These are phyloP conservation scores for Spermophilus dauricus DNA, from an alignment of 2,113 vertebrate genomes.

Conservation along the genomic window DNA sequence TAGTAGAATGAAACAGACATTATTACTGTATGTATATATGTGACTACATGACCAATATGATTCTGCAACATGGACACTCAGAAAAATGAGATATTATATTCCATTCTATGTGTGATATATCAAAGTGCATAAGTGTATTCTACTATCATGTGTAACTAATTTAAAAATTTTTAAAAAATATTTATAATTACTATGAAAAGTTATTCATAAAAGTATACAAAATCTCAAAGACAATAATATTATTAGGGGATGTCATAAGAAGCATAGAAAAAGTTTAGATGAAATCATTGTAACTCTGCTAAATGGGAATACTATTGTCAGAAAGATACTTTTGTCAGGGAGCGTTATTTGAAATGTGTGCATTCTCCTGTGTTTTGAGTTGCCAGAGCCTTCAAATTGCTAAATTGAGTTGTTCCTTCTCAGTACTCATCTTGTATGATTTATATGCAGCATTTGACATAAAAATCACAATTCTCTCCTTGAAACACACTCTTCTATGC, in stretches of 20 bases:
- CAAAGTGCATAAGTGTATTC: too few relatives aligned
- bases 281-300: neutral
- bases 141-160: too few relatives aligned
- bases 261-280: neutral
- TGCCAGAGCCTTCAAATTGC: neutral
- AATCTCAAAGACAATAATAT: slow-evolving; percentile 13
- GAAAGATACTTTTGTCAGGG: neutral
- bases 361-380: neutral
- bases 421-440: neutral
- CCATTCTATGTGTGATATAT: too few relatives aligned
- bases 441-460: neutral
- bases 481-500: neutral
- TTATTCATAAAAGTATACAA: slow-evolving; percentile 46
- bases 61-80: too few relatives aligned
- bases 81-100: too few relatives aligned
- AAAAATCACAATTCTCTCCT: neutral
- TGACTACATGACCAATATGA: too few relatives aligned
- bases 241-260: slow-evolving; percentile 21
- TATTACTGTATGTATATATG: too few relatives aligned
- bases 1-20: too few relatives aligned
- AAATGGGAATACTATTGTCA: neutral
- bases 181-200: slow-evolving; percentile 1
- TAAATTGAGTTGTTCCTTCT: neutral
- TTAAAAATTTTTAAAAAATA: neutral
- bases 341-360: neutral